Conservation (phyloP, 2,888 invertebrate species). For the Diachrysia chrysitis region DNA sequence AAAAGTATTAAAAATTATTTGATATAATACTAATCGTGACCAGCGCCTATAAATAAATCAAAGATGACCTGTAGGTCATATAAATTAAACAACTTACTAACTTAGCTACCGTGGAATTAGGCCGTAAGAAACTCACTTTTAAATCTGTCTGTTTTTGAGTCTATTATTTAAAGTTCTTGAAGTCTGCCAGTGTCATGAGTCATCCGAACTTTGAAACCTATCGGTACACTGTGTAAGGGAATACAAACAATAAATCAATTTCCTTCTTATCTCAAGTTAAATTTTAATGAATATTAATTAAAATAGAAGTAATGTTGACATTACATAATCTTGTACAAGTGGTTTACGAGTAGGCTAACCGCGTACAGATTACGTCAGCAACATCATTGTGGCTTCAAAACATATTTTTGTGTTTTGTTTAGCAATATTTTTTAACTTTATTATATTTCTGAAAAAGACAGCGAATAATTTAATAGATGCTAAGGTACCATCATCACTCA, state of each 20-base stretch:
- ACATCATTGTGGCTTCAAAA: conserved; percentile 2
- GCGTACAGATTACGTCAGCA: conserved; percentile 3
- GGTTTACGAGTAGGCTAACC: conserved; percentile 10
- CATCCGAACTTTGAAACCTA: not conserved
- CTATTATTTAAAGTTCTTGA: not conserved
- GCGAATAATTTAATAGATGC: not conserved
- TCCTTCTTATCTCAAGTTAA: conserved; percentile 11
- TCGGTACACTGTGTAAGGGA: not conserved
- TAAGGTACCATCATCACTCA: not conserved
- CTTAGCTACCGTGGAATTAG: no score
- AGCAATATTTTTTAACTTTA: not conserved
- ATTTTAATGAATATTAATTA: conserved; percentile 36
- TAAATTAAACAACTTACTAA: no score
- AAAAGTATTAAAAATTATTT: no score
- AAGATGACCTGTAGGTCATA: no score
- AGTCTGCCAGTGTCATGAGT: not conserved
- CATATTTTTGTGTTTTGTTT: not conserved
- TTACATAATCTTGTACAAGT: conserved; percentile 35
- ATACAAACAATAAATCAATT: conserved; percentile 16
- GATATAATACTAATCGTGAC: no score
- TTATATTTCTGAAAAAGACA: not conserved
- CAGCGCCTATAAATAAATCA: no score
- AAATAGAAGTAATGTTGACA: conserved; percentile 28
- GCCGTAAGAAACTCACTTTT: no score
- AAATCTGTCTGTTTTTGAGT: not conserved